phyloP scores from a whole-genome alignment of 2,797 vertebrate genomes.

The Scarus forsteni region DNA sequence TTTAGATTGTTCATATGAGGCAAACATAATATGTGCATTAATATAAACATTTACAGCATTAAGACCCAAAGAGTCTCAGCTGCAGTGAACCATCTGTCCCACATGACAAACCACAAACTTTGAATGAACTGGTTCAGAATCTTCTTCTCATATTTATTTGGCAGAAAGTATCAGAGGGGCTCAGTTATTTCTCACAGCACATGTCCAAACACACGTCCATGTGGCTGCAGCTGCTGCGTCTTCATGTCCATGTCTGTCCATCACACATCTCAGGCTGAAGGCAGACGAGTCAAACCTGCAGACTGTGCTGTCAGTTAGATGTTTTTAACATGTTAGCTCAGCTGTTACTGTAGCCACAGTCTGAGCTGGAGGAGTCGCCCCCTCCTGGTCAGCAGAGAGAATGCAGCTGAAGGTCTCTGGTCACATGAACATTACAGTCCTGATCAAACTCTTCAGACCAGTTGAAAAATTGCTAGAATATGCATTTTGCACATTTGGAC shows the following conservation, averaged over 20 bases:
- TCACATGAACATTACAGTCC: no score
- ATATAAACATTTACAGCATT: no score
- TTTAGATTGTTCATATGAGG: no score
- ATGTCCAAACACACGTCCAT: conserved; percentile 34
- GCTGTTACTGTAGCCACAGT: no score
- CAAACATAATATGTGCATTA: background rate
- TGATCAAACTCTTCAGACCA: no score
- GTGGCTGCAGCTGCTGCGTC: conserved; percentile 6
- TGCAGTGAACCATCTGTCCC: conserved; percentile 9
- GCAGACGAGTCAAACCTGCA: no score
- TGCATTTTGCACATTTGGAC: no score
- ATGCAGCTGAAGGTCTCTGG: background rate
- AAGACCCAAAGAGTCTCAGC: no score
- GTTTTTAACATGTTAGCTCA: no score
- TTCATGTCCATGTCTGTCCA: background rate
- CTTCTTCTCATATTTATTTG: background rate
- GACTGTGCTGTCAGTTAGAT: no score
- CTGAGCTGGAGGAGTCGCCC: background rate
- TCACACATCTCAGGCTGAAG: no score
- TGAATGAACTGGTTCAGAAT: background rate
- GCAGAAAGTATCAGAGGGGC: conserved; percentile 1
- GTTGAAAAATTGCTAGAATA: no score
- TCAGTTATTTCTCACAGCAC: conserved; percentile 30
- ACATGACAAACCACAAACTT: background rate
- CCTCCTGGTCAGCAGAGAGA: background rate